Percentiles rank a stretch among this genome's conserved stretches.
These are phyloP conservation scores for Notiomystis cincta DNA, from an alignment of 2,113 vertebrate species.

Conservation along the genomic window DNA sequence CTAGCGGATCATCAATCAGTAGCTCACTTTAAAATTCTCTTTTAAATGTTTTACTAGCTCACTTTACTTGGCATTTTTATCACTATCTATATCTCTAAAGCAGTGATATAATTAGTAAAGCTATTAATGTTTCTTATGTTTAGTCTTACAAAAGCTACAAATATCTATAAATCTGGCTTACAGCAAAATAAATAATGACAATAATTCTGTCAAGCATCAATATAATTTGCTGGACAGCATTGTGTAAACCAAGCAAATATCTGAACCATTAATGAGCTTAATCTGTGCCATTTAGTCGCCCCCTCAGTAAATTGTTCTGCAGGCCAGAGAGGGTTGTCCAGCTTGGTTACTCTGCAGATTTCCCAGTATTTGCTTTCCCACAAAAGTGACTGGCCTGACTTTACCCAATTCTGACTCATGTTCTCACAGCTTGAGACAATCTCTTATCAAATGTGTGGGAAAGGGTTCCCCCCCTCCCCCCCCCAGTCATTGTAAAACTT, in stretches of 20 bases:
- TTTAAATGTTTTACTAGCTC: slow-evolving; percentile 72
- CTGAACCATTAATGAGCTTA: slow-evolving; percentile 49
- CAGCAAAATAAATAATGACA: slow-evolving; percentile 70
- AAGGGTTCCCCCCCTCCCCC: too few relatives aligned
- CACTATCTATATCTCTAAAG: slow-evolving; percentile 69
- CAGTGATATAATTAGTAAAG: slow-evolving; percentile 76
- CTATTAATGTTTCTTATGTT: slow-evolving; percentile 75
- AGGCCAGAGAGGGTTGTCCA: not conserved
- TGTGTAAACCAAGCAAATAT: slow-evolving; percentile 61
- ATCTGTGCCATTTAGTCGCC: slow-evolving; percentile 35
- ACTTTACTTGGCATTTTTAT: slow-evolving; percentile 74
- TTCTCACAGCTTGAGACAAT: not conserved
- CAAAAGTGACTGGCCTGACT: not conserved
- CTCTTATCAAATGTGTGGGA: not conserved
- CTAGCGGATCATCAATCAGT: slow-evolving; percentile 63
- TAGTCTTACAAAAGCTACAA: slow-evolving; percentile 64
- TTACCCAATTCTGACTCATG: not conserved
- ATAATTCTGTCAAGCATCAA: slow-evolving; percentile 66
- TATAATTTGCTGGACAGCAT: slow-evolving; percentile 56
- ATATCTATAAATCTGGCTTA: slow-evolving; percentile 72
- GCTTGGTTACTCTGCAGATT: not conserved
- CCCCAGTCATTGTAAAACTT: too few relatives aligned
- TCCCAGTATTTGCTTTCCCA: not conserved
- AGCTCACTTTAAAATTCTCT: slow-evolving; percentile 71
- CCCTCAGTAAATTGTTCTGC: slow-evolving; percentile 26